These are phyloP conservation scores for Fragum sueziense DNA, from an alignment of 2,888 invertebrate species.

Conservation along the genomic window DNA sequence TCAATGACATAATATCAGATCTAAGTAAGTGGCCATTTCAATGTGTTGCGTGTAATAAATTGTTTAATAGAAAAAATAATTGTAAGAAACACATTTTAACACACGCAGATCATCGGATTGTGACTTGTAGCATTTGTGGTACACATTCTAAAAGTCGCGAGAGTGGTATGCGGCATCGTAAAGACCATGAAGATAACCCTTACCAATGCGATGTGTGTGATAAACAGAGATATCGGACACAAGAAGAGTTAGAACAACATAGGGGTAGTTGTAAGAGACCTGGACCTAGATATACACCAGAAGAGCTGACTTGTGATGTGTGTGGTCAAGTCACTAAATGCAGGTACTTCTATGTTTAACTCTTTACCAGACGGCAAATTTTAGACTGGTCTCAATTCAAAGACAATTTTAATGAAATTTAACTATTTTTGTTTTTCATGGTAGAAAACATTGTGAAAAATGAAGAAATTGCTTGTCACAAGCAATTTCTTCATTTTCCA, in stretches of 20 bases:
- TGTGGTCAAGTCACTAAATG: slow-evolving; percentile 39
- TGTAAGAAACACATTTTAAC: slow-evolving; percentile 38
- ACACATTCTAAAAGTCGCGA: slow-evolving; percentile 42
- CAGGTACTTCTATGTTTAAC: slow-evolving; percentile 22
- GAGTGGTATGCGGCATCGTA: slow-evolving; percentile 35
- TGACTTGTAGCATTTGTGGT: slow-evolving; percentile 54
- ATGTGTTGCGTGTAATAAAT: slow-evolving; percentile 34
- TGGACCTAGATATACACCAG: not conserved
- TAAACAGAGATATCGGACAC: slow-evolving; percentile 20
- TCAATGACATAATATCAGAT: slow-evolving; percentile 22
- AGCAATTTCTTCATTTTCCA: too few species aligned
- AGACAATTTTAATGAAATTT: too few species aligned
- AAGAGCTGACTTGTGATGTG: slow-evolving; percentile 40
- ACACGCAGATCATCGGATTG: slow-evolving; percentile 6
- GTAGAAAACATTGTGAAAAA: too few species aligned
- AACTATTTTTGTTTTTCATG: too few species aligned
- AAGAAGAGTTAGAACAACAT: slow-evolving; percentile 31
- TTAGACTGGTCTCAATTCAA: not conserved
- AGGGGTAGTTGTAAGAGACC: slow-evolving; percentile 9
- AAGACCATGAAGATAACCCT: slow-evolving; percentile 43
- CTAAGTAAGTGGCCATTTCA: slow-evolving; percentile 26
- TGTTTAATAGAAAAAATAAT: slow-evolving; percentile 21
- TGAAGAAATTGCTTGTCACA: too few species aligned
- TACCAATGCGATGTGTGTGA: slow-evolving; percentile 51
- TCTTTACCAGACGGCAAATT: not conserved